Base-by-base conservation (phyloP, 2,888 invertebrate species). In the Eumerus sabulonum region DNA sequence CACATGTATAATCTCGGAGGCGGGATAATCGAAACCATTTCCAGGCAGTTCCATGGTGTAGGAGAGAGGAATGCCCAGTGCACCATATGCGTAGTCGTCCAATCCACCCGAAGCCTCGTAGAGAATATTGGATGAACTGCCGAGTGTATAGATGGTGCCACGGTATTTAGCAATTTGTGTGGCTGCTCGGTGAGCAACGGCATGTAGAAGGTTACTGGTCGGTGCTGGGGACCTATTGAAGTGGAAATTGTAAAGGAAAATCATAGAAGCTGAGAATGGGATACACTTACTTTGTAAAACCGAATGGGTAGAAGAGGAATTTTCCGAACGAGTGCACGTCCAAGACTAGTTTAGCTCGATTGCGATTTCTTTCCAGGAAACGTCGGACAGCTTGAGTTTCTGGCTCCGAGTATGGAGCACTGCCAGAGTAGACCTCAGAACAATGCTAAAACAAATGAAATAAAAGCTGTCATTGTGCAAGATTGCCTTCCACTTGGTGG, bases 21-120 rank as follows among this genome's bases (percentile, higher is more conserved):
- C 60, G 64, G 86, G 83, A 84, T 87, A 86, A 70, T 88, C 87
- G 84, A 88, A 88, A 59, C 89, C 87, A 12, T 92, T 90, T 66
- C 92, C 92, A 11, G 94, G 93, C 73, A 94, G 86, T 86, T 94
- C 93, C 54, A 92, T 87, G 5, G 93, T 93, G 83, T 92, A 94
- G 0, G 92, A 86, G 27, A 93, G 86, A 5, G 91, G 91, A 47
- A 93, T 90, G 38, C 88, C 91, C 82, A 88, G 83, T 19, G 89
- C 89, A n/a, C 87, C 91, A 86, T 92, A 92, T 19, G 92, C 92
- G 86, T 91, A 94, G 84, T 94, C 94, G 84, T 93, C 92, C 82
- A 93, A 90, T 40, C 92, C 92, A 40, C 94, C 94, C 47, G 88
- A 86, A 36, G 92, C 91, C 13, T 89, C 87, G 81, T 93, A 92